Evolutionary conservation across 1,140 invertebrate genomes (phyloP), one percentile per base, ranked within the genome.

Genomic region (Apis laboriosa): DNA sequence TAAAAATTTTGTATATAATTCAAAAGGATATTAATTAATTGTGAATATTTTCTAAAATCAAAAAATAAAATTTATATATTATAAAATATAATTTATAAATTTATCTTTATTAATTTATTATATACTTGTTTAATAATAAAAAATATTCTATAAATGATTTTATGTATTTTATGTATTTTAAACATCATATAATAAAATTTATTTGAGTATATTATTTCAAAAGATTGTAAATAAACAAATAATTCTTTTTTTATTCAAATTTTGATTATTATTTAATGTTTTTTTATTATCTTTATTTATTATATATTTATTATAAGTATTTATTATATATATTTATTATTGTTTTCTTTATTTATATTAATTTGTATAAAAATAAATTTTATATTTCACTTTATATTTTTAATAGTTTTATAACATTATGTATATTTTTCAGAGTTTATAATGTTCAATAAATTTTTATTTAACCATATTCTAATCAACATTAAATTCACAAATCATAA

Each of bases 401-500:
- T 24, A n/a, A 9, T 9, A 1, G 15, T 24, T 60, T 49, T n/a
- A 60, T 1, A 24, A 49, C 3, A 49, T 49, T 12, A 24, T 9
- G 19, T 17, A 43, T 43, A 43, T 2, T 74, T 73, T 8, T 24
- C 12, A 19, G 2, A 24, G 7, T 72, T 63, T 63, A 17, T 28
- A n/a, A 1, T 43, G 24, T 55, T 55, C 11, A 34, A 11, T 55
- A 11, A 74, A 55, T 73, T 43, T 55, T 63, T 28, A 34, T 55
- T 64, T 64, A 21, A 61, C 53, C 1, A 11, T 19, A 34, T 80
- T 73, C 43, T 66, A 28, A 56, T 74, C 43, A 17, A 3, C 11
- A 80, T 34, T 28, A 75, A 74, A 75, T 74, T 75, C 17, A 15
- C 71, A 53, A 80, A 80, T 80, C 78, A 75, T 51, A 75, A 56